phyloP scores from a whole-genome alignment of 2,888 invertebrate genomes.

The Amphipoea lucens region DNA sequence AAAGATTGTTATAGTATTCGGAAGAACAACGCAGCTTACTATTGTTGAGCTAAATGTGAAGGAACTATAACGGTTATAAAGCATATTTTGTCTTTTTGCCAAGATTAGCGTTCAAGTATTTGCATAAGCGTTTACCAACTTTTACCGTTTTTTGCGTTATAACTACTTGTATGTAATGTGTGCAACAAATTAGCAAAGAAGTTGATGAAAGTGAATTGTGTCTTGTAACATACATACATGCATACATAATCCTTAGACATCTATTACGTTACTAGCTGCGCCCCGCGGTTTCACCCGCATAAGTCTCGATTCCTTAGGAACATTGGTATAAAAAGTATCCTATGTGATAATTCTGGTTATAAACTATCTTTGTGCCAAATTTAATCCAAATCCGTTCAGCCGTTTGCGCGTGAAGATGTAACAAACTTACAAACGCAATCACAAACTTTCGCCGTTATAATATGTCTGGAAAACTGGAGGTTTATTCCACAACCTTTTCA shows the following conservation, averaged over 20 bases:
- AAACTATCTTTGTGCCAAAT: no score
- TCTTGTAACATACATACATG: slow-evolving; percentile 5
- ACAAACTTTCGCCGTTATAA: no score
- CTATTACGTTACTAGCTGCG: background rate
- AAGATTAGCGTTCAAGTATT: slow-evolving; percentile 36
- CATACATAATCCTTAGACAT: background rate
- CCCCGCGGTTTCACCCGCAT: no score
- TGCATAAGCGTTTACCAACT: slow-evolving; percentile 49
- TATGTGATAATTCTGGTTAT: no score
- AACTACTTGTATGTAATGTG: slow-evolving; percentile 35
- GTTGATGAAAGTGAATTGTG: slow-evolving; percentile 34
- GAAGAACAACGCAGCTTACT: background rate
- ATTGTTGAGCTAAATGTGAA: slow-evolving; percentile 14
- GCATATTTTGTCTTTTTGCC: slow-evolving; percentile 22
- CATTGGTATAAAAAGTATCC: no score
- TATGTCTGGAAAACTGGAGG: no score
- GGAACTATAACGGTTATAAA: slow-evolving; percentile 21
- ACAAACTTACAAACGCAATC: no score
- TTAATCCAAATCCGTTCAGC: no score
- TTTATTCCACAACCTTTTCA: no score
- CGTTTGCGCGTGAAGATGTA: no score
- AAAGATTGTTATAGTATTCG: background rate
- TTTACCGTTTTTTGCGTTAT: slow-evolving; percentile 32
- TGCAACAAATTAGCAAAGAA: slow-evolving; percentile 44
- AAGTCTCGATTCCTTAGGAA: no score